Percentiles rank a stretch among this genome's conserved stretches.
Evolutionary conservation across 2,888 invertebrate species (phyloP).

Genomic region (Alloscopus bannaensis): DNA sequence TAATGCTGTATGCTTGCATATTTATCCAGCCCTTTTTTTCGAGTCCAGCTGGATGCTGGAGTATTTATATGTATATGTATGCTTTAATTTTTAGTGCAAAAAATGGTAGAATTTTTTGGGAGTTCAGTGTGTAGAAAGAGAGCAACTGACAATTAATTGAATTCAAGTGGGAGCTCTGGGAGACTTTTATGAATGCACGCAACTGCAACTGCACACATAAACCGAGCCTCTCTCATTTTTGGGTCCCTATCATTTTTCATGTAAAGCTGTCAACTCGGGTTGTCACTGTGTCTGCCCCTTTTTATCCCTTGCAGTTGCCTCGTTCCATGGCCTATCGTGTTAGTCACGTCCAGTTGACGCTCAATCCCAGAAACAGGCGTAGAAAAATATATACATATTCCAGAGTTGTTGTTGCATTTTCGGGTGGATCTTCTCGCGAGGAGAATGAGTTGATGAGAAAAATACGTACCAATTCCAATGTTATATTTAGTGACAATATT

Average conservation of each 20-base stretch:
- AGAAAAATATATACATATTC: not conserved
- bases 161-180: slow-evolving; percentile 16
- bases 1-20: too few species aligned
- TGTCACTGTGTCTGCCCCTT: slow-evolving; percentile 42
- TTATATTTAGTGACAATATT: slow-evolving; percentile 2
- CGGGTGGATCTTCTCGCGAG: not conserved
- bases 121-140: not conserved
- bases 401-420: not conserved
- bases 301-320: slow-evolving; percentile 32
- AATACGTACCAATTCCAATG: not conserved
- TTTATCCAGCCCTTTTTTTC: too few species aligned
- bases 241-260: slow-evolving; percentile 49
- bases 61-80: not conserved
- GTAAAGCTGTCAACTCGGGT: slow-evolving; percentile 40
- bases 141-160: slow-evolving; percentile 49
- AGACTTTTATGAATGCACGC: slow-evolving; percentile 25
- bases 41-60: too few species aligned
- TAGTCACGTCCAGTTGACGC: slow-evolving; percentile 52
- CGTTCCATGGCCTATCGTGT: slow-evolving; percentile 44
- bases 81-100: not conserved
- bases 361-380: not conserved
- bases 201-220: not conserved
- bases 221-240: too few species aligned
- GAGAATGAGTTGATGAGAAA: not conserved
- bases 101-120: not conserved